Base-by-base conservation (phyloP, 2,113 vertebrate species). In the Apeltes quadracus region DNA sequence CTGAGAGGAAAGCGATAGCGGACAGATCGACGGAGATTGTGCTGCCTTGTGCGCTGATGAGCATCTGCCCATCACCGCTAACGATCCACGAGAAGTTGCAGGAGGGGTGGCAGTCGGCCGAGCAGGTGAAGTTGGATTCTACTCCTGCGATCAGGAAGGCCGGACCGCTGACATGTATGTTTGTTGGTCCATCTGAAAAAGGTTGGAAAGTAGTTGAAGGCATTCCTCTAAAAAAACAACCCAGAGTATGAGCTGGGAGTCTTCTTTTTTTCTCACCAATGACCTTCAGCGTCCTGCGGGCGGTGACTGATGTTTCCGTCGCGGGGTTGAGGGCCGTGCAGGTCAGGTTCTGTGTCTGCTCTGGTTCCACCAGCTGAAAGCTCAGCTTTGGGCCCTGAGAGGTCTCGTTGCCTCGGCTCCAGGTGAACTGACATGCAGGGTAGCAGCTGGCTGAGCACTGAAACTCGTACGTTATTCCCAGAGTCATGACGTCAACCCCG, bases 1-100 rank as follows among this genome's bases (percentile, higher is more conserved):
- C 2, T 14, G 39, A 29, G 20, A 0, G 0, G 4, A 20, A 1
- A 0, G n/a, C 14, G 2, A 1, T n/a, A 0, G 7, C 0, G 5
- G 39, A 23, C 9, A 64, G 64, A 13, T 8, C 61, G 61, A 81
- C 25, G 1, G 61, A 56, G 0, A 71, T 44, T 1, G 27, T 59
- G 36, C 54, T 71, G 10, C 66, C 71, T 5, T 63, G 11, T 6
- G 27, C 12, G 0, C 29, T 61, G 0, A 3, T 20, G 34, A 23
- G 16, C 1, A 1, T 0, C 36, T 43, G 12, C 1, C 5, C 1
- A 0, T 25, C 22, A 12, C 2, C 5, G 32, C 6, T 9, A 0
- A 25, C 10, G 4, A 32, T 27, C 55, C 43, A 70, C 0, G 6
- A 14, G 43, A 27, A 70, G 56, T 4, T 70, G 44, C 68, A 70